Base-by-base conservation (phyloP, 2,113 vertebrate species). In the Crotalus tigris region DNA sequence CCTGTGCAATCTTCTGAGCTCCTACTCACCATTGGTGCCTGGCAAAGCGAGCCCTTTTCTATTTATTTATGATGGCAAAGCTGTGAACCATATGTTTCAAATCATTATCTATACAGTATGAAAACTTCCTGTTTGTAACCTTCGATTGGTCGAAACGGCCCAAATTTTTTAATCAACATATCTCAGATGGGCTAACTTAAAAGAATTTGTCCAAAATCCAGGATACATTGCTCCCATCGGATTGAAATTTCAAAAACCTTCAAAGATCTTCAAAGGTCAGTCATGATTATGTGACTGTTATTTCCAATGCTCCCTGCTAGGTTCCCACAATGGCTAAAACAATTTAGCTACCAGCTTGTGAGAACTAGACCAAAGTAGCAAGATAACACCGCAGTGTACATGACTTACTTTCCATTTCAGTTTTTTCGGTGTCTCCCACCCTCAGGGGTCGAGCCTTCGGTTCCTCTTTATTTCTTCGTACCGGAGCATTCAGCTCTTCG, bases 341-440 rank as follows among this genome's bases (percentile, higher is more conserved):
- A 24, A 64, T 10, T 26, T 12, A 46, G 23, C 8, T 8, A 49
- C 19, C 44, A 51, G 23, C 69, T 33, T 33, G 64, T 33, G 69
- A 75, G n/a, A 75, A 39, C 6, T 19, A 39, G 69, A 81, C 69
- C 33, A 19, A 81, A 39, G 69, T 39, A 81, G 69, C 33, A 8
- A 17, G 69, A 19, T 75, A 39, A 81, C 69, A 17, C n/a, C 15
- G 7, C 33, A 4, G 24, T 26, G 6, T 1, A 12, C 12, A 12
- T 39, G 21, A 97, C 99, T 98, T 95, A 99, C 99, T 94, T 85
- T 99, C 99, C 51, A 98, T 98, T 92, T 98, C 98, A 2, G 99
- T 98, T 96, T 99, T 99, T 97, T 99, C 99, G 0, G 99, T 99
- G 96, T 99, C 99, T 1, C 99, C 99, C 90, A 99, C 99, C 55